Conservation (phyloP, 2,888 invertebrate species). For the Iselma pallidipennis region DNA sequence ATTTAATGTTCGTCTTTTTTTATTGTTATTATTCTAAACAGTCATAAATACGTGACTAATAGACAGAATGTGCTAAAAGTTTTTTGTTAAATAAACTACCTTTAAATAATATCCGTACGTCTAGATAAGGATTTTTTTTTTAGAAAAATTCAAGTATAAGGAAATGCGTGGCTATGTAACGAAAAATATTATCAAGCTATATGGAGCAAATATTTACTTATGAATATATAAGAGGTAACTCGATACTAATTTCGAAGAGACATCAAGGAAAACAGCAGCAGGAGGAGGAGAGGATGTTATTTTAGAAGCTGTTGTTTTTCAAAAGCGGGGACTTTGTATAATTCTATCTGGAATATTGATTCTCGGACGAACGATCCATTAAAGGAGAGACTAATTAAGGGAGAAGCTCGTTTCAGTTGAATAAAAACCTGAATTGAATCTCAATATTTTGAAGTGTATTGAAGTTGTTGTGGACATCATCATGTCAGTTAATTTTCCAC, state of each 20-base stretch:
- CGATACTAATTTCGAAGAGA: conserved; percentile 21
- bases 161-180: neutral
- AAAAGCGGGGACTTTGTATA: conserved; percentile 1
- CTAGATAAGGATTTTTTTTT: no score
- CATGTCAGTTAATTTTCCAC: neutral
- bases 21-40: neutral
- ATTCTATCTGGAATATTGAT: conserved; percentile 18
- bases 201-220: conserved; percentile 21
- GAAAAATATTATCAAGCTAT: conserved; percentile 13
- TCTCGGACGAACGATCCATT: conserved; percentile 3
- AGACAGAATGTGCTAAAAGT: neutral
- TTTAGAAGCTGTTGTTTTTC: conserved; percentile 15
- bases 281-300: conserved; percentile 8
- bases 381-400: neutral
- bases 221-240: conserved; percentile 21
- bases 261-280: conserved; percentile 4
- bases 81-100: no score
- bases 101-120: no score
- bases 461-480: no score
- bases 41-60: neutral
- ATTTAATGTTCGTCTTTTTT: conserved; percentile 15
- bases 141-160: conserved; percentile 3
- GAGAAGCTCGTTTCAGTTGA: neutral
- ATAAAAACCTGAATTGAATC: neutral
- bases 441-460: no score